Percentiles rank a stretch among this genome's conserved stretches.
phyloP scores from a whole-genome alignment of 1,140 invertebrate genomes.

The Calycopis cecrops region DNA sequence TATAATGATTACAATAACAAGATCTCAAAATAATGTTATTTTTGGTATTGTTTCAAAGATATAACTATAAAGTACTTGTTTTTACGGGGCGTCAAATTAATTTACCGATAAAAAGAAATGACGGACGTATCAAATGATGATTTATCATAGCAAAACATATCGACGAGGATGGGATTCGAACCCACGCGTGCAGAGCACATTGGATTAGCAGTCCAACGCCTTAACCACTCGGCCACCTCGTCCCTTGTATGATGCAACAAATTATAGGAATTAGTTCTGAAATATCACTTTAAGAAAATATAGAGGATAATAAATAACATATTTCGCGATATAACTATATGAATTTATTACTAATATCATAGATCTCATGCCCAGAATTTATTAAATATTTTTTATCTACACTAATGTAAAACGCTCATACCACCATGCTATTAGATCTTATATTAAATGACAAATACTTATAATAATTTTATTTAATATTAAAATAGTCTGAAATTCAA shows the following conservation, averaged over 20 bases:
- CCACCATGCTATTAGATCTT: no score
- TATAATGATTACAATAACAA: no score
- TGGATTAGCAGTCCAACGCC: slow-evolving; percentile 90
- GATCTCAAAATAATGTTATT: no score
- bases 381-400: no score
- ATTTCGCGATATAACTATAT: neutral
- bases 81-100: no score
- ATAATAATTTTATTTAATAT: no score
- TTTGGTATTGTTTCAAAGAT: no score
- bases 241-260: slow-evolving; percentile 47
- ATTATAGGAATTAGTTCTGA: neutral
- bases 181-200: slow-evolving; percentile 57
- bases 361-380: no score
- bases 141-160: neutral
- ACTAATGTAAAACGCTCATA: no score
- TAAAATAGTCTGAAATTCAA: no score
- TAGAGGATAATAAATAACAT: neutral
- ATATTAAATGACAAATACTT: no score
- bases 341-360: neutral
- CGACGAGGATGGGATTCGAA: slow-evolving; percentile 59
- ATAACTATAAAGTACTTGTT: no score
- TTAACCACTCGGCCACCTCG: slow-evolving; percentile 94
- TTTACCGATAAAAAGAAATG: neutral
- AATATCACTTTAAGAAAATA: neutral
- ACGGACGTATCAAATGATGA: neutral